These are phyloP conservation scores for Antigone vipio DNA, from an alignment of 2,113 vertebrate species.

Conservation along the genomic window DNA sequence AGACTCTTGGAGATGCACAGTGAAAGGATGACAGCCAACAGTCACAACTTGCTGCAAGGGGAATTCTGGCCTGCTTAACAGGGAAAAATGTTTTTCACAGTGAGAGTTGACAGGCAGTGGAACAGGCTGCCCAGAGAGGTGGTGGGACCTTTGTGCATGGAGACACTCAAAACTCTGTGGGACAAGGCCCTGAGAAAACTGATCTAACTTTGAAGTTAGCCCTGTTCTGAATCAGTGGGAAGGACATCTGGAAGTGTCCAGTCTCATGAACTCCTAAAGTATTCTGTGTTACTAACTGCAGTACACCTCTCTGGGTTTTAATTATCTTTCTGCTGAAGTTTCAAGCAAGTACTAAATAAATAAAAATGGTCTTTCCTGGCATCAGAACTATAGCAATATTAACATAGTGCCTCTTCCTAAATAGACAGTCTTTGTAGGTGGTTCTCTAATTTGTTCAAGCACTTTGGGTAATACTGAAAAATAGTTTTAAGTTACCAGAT, in stretches of 20 bases:
- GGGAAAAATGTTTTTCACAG: background rate
- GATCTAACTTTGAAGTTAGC: background rate
- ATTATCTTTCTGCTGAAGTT: background rate
- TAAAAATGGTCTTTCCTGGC: background rate
- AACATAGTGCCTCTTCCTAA: background rate
- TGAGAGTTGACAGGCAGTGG: rapidly evolving
- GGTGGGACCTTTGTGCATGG: background rate
- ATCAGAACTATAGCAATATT: background rate
- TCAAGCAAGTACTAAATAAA: background rate
- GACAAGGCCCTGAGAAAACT: background rate
- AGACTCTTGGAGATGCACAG: background rate
- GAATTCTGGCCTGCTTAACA: background rate
- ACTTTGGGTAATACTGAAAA: background rate
- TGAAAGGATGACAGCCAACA: background rate
- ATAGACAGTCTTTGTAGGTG: background rate
- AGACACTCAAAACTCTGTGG: background rate
- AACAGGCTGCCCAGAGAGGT: background rate
- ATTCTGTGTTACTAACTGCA: background rate
- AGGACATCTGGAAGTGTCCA: background rate
- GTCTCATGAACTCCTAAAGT: background rate
- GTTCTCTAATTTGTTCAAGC: background rate
- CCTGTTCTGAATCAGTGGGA: background rate
- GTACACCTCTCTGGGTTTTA: background rate
- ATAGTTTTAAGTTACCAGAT: background rate
- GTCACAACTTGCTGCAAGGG: background rate